Evolutionary conservation across 2,888 invertebrate species (phyloP), one percentile per base, ranked within the genome.

Genomic region (Chymomyza fuscimana): DNA sequence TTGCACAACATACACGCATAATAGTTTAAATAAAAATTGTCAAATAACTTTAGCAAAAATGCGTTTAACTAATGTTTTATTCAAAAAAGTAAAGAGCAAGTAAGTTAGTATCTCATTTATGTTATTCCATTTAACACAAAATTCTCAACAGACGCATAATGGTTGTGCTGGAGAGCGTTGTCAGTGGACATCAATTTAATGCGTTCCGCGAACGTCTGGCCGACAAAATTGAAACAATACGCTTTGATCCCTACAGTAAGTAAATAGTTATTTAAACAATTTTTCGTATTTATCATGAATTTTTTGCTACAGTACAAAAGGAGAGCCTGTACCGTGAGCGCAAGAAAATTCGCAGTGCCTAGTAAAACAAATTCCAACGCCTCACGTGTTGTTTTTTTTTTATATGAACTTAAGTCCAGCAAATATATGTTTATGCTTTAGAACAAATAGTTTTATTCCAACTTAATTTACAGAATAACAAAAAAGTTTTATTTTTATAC

Each of bases 211-310:
- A 96, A 83, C 93, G 97, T 79, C 90, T 95, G 61, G 95, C 93
- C 1, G 97, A 97, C 12, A 97, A 97, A 93, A 73, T 96, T 65
- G 97, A 97, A 92, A 75, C 94, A 0, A 92, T 96, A 72, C 91
- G 93, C 66, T 96, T 94, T 82, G 97, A 97, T 93, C 97, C 97
- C 0, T 95, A 93, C 79, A 94, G 97, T 97, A 93, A 95, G 95
- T 94, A 12, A 19, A 54, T 29, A 32, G 52, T 6, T 22, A 25
- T 6, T 22, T 9, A 19, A 15, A 65, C 36, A 60, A 15, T 9
- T 19, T 1, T 19, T 10, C 0, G 10, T n/a, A 58, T 36, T 16
- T 61, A 19, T 16, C 16, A 29, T 6, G 19, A 58, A 40, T 50
- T n/a, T 5, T 22, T 19, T 59, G 9, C 36, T 22, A 29, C 67